Evolutionary conservation across 2,888 invertebrate genomes (phyloP).

Genomic region (Agriopis aurantiaria): DNA sequence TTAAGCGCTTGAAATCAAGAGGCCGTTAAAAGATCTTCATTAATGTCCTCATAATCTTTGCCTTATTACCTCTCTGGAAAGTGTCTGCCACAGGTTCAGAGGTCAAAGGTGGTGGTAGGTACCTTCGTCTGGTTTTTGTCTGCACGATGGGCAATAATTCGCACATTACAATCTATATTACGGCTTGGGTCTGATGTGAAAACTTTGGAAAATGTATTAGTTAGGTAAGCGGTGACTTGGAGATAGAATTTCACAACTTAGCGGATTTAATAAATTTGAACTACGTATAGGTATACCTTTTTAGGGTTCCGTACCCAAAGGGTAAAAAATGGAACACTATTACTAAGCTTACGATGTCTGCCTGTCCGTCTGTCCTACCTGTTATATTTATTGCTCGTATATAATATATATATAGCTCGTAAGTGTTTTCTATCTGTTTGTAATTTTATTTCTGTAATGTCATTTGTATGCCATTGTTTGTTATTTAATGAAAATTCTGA

Average conservation of each 20-base stretch:
- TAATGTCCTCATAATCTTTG: background rate
- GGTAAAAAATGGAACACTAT: too few species aligned
- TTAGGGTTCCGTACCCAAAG: too few species aligned
- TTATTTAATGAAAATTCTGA: too few species aligned
- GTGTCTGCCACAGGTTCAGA: background rate
- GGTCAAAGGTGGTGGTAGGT: constrained; percentile 7
- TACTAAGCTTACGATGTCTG: too few species aligned
- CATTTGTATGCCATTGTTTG: too few species aligned
- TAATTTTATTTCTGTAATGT: too few species aligned
- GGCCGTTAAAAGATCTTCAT: background rate
- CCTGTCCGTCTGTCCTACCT: too few species aligned
- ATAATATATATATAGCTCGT: too few species aligned
- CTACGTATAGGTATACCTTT: background rate
- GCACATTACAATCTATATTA: constrained; percentile 6
- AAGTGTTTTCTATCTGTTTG: too few species aligned
- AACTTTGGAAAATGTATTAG: background rate
- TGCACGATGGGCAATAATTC: background rate
- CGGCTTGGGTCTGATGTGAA: background rate
- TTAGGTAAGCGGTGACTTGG: background rate
- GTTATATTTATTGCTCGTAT: too few species aligned
- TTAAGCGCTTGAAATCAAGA: too few species aligned
- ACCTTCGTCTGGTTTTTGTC: constrained; percentile 14
- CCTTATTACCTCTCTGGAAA: constrained; percentile 1
- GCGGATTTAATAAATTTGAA: background rate
- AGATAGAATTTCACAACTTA: background rate